Percentiles rank a stretch among this genome's conserved stretches.
Conservation (phyloP, 2,113 vertebrate species). For the Anas platyrhynchos region DNA sequence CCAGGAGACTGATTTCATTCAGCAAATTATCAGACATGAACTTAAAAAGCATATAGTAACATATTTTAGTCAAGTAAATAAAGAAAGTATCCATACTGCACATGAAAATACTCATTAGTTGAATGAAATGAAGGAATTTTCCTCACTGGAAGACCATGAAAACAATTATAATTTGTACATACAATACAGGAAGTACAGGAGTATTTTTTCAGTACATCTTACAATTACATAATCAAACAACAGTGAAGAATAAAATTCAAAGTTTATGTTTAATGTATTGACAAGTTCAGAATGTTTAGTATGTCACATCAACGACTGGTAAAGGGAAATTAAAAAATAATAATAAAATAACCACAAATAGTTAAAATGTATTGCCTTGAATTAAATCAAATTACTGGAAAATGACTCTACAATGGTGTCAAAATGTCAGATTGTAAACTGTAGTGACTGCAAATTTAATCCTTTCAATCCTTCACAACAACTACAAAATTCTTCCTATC, state of each 20-base stretch:
- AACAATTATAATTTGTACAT: neutral
- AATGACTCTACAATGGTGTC: neutral
- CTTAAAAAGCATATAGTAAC: neutral
- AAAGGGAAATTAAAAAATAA: neutral
- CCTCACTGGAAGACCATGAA: neutral
- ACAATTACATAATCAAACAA: neutral
- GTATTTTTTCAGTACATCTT: neutral
- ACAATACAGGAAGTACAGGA: neutral
- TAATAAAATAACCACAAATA: neutral
- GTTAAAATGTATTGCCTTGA: neutral
- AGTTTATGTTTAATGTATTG: neutral
- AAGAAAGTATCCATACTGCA: neutral
- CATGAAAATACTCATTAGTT: neutral
- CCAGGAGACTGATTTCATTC: neutral
- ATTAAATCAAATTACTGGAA: neutral
- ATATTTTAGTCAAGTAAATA: neutral
- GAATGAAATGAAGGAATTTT: neutral
- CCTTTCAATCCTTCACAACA: neutral
- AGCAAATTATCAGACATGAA: neutral
- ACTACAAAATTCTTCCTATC: neutral
- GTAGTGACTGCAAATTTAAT: neutral
- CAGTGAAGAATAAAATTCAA: neutral
- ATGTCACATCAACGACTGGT: neutral
- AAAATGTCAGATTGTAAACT: neutral
- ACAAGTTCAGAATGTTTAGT: neutral